These are phyloP conservation scores for Echinometra lucunter DNA, from an alignment of 53 echinoderm and acorn worm species.

Conservation along the genomic window DNA sequence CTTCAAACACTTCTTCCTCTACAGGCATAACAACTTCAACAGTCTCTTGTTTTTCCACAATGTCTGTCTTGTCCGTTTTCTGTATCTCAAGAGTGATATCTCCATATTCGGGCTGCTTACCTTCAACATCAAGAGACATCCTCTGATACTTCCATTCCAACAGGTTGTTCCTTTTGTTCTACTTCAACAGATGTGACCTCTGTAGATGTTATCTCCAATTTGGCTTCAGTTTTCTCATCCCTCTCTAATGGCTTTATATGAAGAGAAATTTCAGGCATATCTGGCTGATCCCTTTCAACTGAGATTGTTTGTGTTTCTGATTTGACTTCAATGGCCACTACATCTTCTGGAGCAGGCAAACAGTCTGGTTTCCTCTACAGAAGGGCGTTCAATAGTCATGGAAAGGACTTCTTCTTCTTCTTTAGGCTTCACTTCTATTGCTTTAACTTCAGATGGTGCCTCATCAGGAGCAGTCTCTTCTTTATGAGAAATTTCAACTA, in stretches of 20 bases:
- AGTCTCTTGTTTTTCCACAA: neutral
- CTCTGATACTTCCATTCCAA: neutral
- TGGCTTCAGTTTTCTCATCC: constrained; percentile 51
- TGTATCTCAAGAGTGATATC: neutral
- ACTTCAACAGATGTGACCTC: constrained; percentile 17
- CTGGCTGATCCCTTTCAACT: constrained; percentile 26
- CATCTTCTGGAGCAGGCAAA: constrained; percentile 5
- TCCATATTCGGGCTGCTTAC: constrained; percentile 28
- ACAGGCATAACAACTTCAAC: constrained; percentile 25
- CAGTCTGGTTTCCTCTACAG: constrained; percentile 1
- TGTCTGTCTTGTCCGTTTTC: neutral
- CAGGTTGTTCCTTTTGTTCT: neutral
- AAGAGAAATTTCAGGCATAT: constrained; percentile 34
- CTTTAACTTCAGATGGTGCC: constrained; percentile 52
- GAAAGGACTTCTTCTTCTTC: constrained; percentile 61
- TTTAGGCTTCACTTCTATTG: constrained; percentile 53
- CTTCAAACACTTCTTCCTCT: constrained; percentile 27
- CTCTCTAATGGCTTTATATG: constrained; percentile 5
- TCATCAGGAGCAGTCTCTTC: constrained; percentile 43
- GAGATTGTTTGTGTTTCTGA: neutral
- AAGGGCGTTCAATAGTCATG: constrained; percentile 62
- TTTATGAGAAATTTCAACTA: constrained; percentile 32
- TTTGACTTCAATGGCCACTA: constrained; percentile 5
- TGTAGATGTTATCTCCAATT: neutral
- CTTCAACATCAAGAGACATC: neutral